Base-by-base conservation (phyloP, 2,797 vertebrate species). In the Phrynocephalus guinanensis region DNA sequence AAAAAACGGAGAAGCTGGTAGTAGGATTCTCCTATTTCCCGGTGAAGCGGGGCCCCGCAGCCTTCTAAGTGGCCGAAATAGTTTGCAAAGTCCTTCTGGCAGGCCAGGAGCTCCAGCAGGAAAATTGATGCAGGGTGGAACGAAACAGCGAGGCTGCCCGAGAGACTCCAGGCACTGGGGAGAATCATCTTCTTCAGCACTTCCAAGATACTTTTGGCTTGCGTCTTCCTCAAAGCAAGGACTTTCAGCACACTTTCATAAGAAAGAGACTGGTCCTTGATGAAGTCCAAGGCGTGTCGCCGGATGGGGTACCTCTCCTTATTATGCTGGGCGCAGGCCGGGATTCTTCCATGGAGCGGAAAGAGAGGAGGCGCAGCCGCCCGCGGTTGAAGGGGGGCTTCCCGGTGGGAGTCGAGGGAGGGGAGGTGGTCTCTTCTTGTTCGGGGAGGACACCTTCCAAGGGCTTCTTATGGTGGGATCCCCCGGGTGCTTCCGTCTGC, bases 1-100 rank as follows among this genome's bases (percentile, higher is more conserved):
- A 33, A 33, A 33, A 33, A 33, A 33, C 2, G 33, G 33, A 33
- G 33, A 33, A 33, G 33, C 33, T 33, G 33, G 33, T 33, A 33
- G 33, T 33, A 33, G 33, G 33, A 33, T 33, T 33, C 33, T 33
- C 33, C 33, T 33, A 33, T 33, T 33, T 33, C 33, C 33, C 33
- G 2, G 33, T 33, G 33, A 33, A 33, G 33, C 33, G 33, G 1
- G 33, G 33, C 33, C 33, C 33, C 2, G 33, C 33, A 33, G 2
- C 33, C 33, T 33, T 33, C 33, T 33, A 33, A 33, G 33, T 33
- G 33, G 33, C 33, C 33, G 33, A 33, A 33, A 33, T 33, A 33
- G 33, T 98, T 98, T 86, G 98, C 98, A 93, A 99, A 99, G 90
- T 99, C 99, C 92, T 98, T 99, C 96, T 99, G 99, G 93, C 98